Conservation (phyloP, 2,888 invertebrate species). For the Acanthosoma haemorrhoidale region DNA sequence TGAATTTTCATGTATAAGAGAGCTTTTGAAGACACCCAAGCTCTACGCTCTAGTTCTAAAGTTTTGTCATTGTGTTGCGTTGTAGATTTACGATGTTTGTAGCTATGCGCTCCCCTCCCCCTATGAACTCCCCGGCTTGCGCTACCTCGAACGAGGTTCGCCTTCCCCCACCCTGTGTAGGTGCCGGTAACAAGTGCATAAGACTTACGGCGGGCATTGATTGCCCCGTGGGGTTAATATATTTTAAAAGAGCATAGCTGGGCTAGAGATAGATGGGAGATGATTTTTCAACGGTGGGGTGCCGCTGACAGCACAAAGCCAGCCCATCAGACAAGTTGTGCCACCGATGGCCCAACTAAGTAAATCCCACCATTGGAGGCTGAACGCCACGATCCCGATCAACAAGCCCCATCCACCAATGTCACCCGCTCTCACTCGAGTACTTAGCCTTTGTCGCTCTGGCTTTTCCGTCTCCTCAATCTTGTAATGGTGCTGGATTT, state of each 20-base stretch:
- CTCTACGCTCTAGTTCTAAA: no score
- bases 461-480: no score
- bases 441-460: background rate
- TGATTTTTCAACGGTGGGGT: background rate
- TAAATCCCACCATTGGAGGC: background rate
- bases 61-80: no score
- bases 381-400: background rate
- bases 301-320: slow-evolving; percentile 9
- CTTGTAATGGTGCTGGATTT: no score
- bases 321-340: background rate
- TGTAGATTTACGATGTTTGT: no score
- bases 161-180: no score
- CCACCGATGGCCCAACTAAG: background rate
- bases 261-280: background rate
- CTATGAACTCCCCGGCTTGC: no score
- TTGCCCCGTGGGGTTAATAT: background rate
- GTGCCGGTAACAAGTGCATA: background rate
- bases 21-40: no score
- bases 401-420: slow-evolving; percentile 1
- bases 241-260: background rate
- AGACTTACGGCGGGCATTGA: background rate
- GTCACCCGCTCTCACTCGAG: background rate
- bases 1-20: no score
- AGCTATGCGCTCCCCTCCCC: no score
- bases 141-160: no score